Evolutionary conservation across 2,113 vertebrate genomes (phyloP).

Genomic region (Syngnathus floridae): DNA sequence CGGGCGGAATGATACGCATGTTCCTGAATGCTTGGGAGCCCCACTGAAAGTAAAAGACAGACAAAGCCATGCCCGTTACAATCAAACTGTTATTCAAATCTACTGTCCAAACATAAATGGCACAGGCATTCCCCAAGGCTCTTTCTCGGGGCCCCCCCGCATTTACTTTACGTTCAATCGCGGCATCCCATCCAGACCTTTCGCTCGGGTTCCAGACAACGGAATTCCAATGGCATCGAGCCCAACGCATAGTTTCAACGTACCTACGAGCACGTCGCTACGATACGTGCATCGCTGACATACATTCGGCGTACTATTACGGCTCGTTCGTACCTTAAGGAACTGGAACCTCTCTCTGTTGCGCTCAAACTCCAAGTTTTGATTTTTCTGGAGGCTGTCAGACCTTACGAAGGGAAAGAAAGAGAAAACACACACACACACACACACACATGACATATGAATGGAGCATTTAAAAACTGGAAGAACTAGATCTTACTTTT

Average conservation of each 20-base stretch:
- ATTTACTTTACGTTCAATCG: too few relatives aligned
- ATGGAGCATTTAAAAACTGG: not conserved
- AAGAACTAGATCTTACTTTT: constrained; percentile 73
- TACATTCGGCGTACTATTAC: not conserved
- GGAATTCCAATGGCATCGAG: not conserved
- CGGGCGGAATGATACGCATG: constrained; percentile 93
- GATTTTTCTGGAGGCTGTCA: constrained; percentile 94
- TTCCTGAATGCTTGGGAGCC: constrained; percentile 92
- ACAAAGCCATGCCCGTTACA: not conserved
- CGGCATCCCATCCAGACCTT: too few relatives aligned
- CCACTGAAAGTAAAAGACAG: constrained; percentile 72
- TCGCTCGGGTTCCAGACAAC: too few relatives aligned
- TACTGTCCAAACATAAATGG: too few relatives aligned
- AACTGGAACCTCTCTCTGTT: constrained; percentile 96
- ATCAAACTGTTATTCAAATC: too few relatives aligned
- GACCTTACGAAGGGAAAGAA: constrained; percentile 60
- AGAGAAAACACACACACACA: not conserved
- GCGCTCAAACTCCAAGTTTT: constrained; percentile 96
- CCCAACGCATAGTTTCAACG: not conserved
- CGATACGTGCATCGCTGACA: not conserved
- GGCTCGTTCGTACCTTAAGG: constrained; percentile 74
- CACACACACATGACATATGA: not conserved
- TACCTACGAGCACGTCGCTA: not conserved
- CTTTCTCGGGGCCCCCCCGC: too few relatives aligned
- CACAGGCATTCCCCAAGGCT: too few relatives aligned